Evolutionary conservation across 2,888 invertebrate species (phyloP), one percentile per base, ranked within the genome.

Genomic region (Phyto melanocephala): DNA sequence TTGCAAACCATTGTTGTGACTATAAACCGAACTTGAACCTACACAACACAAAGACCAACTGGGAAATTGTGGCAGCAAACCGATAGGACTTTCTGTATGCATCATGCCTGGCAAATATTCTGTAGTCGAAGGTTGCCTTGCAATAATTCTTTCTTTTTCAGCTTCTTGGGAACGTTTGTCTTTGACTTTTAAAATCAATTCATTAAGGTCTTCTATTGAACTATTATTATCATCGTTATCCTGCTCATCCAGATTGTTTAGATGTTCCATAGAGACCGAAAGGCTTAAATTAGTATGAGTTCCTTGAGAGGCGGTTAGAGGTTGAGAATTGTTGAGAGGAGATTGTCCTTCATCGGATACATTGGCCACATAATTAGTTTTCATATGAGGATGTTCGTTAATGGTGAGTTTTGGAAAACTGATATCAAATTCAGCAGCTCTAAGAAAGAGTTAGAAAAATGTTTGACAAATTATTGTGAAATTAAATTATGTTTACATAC

Each of bases 71-170:
- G 99, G 98, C 83, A 98, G 92, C 45, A 97, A 92, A 0, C 94
- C 93, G 0, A 93, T 91, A 0, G 96, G 96, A 68, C 96, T 95
- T 85, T 92, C 93, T 0, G 94, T 93, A 88, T 98, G 97, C 67
- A 98, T 92, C 96, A 99, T 97, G 70, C 97, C 96, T 0, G 97
- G 96, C 37, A 98, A 92, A 92, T 97, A 98, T 91, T 98, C 97
- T 0, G 96, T 97, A 0, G 97, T 97, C 1, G 96, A 96, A 1
- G 95, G 94, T 89, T 95, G 95, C 0, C 95, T 92, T 22, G 93
- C 92, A 24, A 95, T 91, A 65, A 91, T 89, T 22, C 80, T 85
- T 24, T 87, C 87, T 7, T 86, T 87, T 0, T 87, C 84, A 7
- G 80, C 84, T 22, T 84, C 84, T 24, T 78, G 65, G 6, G 81